Conservation (phyloP, 2,797 vertebrate species). For the Sebastes steindachneri region DNA sequence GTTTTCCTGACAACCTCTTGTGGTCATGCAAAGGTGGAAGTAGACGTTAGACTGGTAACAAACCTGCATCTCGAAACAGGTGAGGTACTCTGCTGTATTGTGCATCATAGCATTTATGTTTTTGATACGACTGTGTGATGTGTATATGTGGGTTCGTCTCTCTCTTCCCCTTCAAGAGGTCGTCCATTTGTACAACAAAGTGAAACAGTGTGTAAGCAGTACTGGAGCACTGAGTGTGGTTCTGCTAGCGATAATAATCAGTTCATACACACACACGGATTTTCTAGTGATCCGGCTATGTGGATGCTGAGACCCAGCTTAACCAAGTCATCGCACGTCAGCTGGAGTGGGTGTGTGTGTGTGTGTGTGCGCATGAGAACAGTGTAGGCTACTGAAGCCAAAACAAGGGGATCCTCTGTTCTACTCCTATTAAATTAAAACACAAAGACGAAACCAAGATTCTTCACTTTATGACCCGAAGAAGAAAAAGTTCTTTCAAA, state of each 20-base stretch:
- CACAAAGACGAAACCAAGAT: slow-evolving; percentile 50
- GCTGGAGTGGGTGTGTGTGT: neutral
- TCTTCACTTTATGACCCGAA: slow-evolving; percentile 57
- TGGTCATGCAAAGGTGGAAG: neutral
- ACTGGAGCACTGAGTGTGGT: neutral
- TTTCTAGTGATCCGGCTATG: neutral
- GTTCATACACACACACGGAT: neutral
- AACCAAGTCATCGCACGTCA: neutral
- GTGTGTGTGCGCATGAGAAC: neutral
- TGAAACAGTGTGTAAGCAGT: neutral
- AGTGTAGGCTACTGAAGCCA: neutral
- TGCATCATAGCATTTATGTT: no score
- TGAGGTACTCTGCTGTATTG: no score
- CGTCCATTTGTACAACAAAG: neutral
- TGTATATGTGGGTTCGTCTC: no score
- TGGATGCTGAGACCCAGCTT: slow-evolving; percentile 12
- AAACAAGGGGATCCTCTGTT: slow-evolving; percentile 51
- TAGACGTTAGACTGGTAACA: no score
- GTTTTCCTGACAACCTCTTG: neutral
- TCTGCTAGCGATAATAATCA: neutral
- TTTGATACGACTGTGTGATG: no score
- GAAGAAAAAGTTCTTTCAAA: slow-evolving; percentile 60
- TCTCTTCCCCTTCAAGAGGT: no score
- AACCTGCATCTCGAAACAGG: no score
- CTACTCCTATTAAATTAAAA: slow-evolving; percentile 29